Conservation (phyloP, 2,113 vertebrate species). For the Pelusios castaneus region DNA sequence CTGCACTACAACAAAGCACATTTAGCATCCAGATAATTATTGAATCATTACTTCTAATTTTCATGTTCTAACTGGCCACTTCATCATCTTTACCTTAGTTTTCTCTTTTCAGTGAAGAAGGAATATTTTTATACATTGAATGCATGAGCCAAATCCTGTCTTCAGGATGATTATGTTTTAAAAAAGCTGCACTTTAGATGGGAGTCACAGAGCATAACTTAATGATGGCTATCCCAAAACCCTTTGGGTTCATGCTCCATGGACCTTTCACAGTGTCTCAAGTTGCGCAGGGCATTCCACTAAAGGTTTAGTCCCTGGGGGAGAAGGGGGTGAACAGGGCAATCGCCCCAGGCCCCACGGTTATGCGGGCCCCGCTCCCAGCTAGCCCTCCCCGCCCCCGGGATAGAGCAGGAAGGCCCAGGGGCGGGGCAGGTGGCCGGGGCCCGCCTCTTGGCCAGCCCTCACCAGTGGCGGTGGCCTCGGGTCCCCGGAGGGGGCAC, state of each 20-base stretch:
- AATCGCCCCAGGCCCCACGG: too few species aligned
- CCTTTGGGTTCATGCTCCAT: background rate
- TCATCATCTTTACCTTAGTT: background rate
- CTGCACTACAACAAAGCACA: fast-evolving
- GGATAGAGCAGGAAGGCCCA: too few species aligned
- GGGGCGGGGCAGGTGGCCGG: too few species aligned
- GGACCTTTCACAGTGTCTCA: background rate
- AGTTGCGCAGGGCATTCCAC: background rate
- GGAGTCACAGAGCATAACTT: constrained; percentile 32
- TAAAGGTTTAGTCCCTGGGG: background rate
- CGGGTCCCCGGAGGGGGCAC: too few species aligned
- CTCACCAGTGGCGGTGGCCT: too few species aligned
- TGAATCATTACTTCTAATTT: constrained; percentile 26
- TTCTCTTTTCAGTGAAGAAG: background rate
- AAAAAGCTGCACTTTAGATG: constrained; percentile 46
- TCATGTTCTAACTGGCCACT: background rate
- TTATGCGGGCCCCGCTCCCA: too few species aligned
- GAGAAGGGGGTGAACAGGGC: too few species aligned
- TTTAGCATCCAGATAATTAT: constrained; percentile 2
- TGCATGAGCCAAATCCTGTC: background rate
- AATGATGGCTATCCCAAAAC: constrained; percentile 4
- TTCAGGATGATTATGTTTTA: constrained; percentile 43
- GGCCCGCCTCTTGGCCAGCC: too few species aligned
- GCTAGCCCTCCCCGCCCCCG: too few species aligned
- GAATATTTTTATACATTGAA: background rate